Conservation (phyloP, 2,113 vertebrate species). For the Cottus gobio region DNA sequence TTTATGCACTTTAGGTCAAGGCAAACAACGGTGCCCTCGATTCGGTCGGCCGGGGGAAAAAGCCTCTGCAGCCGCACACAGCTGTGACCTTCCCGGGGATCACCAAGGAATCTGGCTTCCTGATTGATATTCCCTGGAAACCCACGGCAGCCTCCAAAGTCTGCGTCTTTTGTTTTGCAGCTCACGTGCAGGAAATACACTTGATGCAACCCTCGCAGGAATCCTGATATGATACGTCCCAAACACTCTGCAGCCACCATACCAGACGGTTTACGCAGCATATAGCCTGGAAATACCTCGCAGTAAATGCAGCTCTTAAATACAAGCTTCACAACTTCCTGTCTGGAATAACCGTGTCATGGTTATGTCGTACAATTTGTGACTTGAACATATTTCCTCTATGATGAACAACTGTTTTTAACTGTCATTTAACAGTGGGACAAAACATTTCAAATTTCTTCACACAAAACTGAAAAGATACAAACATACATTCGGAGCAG, state of each 20-base stretch:
- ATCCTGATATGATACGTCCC: constrained; percentile 26
- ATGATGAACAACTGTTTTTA: too few relatives aligned
- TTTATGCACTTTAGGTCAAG: constrained; percentile 14
- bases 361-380: not conserved
- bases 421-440: not conserved
- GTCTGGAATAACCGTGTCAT: not conserved
- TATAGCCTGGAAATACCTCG: constrained; percentile 37
- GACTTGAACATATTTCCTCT: not conserved
- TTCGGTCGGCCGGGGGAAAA: not conserved
- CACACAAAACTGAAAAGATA: too few relatives aligned
- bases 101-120: constrained; percentile 52
- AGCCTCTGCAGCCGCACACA: constrained; percentile 19
- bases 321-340: not conserved
- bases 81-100: constrained; percentile 76
- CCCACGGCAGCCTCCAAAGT: constrained; percentile 50
- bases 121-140: constrained; percentile 66
- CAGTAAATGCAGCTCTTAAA: constrained; percentile 29
- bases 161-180: constrained; percentile 1
- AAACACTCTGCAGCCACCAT: constrained; percentile 28
- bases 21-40: constrained; percentile 9
- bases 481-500: not conserved
- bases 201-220: not conserved
- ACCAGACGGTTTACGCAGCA: constrained; percentile 27
- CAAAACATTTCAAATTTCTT: too few relatives aligned
- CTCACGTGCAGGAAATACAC: constrained; percentile 38